Conservation (phyloP, 2,888 invertebrate genomes). For the Callinectes sapidus region DNA sequence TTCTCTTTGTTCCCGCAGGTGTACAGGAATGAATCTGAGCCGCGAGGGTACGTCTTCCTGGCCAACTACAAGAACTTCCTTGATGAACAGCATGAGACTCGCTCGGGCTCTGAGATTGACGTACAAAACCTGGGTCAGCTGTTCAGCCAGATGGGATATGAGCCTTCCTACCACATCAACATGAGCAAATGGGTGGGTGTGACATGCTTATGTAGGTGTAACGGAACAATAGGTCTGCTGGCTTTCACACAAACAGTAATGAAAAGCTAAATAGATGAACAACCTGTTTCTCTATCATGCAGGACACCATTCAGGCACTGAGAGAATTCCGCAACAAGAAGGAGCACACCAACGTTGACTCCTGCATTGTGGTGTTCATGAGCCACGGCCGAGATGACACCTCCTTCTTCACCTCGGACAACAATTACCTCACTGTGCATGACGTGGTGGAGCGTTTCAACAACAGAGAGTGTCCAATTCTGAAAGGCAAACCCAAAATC, state of each 20-base stretch:
- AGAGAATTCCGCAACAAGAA: conserved; percentile 53
- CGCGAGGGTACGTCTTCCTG: conserved; percentile 66
- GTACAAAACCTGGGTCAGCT: conserved; percentile 52
- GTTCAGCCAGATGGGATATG: conserved; percentile 69
- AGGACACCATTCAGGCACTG: conserved; percentile 44
- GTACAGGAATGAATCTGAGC: conserved; percentile 62
- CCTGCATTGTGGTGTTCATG: conserved; percentile 64
- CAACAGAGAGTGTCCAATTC: conserved; percentile 78
- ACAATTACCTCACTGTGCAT: conserved; percentile 78
- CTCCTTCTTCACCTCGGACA: conserved; percentile 80
- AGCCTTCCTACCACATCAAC: conserved; percentile 43
- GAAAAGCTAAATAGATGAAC: no score
- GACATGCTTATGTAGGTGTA: neutral
- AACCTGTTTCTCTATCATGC: neutral
- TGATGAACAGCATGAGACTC: conserved; percentile 10
- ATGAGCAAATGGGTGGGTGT: conserved; percentile 62
- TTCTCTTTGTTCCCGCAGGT: conserved; percentile 36
- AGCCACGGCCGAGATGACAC: conserved; percentile 65
- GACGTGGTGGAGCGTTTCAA: conserved; percentile 81
- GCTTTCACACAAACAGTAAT: no score
- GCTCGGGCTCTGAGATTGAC: conserved; percentile 63
- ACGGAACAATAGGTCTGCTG: neutral
- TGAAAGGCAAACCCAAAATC: conserved; percentile 83
- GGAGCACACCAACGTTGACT: conserved; percentile 46
- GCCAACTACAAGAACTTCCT: conserved; percentile 55